Evolutionary conservation across 2,797 vertebrate species (phyloP), one percentile per base, ranked within the genome.

Genomic region (Hephaestus fuliginosus): DNA sequence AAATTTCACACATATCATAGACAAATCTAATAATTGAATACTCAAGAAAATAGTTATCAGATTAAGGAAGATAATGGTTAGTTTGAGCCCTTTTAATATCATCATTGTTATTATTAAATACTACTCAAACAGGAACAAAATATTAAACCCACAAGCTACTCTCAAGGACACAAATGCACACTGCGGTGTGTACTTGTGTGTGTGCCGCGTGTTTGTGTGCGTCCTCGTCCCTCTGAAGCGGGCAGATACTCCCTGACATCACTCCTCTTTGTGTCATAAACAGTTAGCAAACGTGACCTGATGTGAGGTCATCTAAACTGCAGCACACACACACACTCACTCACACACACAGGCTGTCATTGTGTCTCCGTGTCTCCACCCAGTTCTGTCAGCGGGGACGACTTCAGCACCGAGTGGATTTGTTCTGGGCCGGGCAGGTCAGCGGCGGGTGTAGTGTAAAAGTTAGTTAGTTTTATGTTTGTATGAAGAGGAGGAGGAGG

Each of bases 341-440:
- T 3, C 30, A 33, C 30, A 33, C 71, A 66, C 78, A 71, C 81
- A 71, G 84, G 61, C 74, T 78, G 88, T 81, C 80, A 84, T 85
- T 78, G 83, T 81, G 63, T 76, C 69, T 56, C 53, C 13, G 4
- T 41, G 66, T 80, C 84, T 78, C 85, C 89, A 69, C 78, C 86
- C 75, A 70, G 30, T 51, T 74, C 71, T 30, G 76, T 30, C 70
- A 71, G 72, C 30, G 60, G 64, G 28, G 63, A 30, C 22, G 49
- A 69, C 78, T 78, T 80, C 83, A 43, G 82, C 85, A 73, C 49
- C 39, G 43, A 56, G 69, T 33, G 80, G 81, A 90, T 92, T 93
- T 91, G 91, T 91, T 88, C 61, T 89, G 92, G 91, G 91, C 85
- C 18, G 90, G 91, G 86, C 87, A 90, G 94, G 93, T 93, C 93